Evolutionary conservation across 2,888 invertebrate species (phyloP), one percentile per base, ranked within the genome.

Genomic region (Stomorhina lunata): DNA sequence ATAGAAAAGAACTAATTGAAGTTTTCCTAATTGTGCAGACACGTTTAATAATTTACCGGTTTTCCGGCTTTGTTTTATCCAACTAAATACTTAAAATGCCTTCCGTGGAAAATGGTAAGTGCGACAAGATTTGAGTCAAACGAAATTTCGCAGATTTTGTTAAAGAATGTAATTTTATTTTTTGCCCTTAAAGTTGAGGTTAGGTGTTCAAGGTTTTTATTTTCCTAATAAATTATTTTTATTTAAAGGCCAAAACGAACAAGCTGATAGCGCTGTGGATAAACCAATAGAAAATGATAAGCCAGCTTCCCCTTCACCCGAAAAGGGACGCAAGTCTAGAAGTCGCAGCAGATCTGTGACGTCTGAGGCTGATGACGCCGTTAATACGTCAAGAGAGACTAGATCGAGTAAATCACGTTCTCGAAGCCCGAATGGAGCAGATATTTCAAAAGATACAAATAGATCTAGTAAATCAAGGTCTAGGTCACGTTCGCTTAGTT

Each of bases 401-500:
- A 59, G 73, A 5, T 55, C 66, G 20, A 83, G 63, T 22, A 84
- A 83, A 53, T 84, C 84, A 10, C 73, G 61, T 12, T 84, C 87
- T n/a, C 84, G 81, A 17, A 71, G 63, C 10, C 40, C 72, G 1
- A 17, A 53, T 20, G 43, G 53, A 7, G 71, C 71, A 17, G 78
- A 65, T 25, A 20, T 61, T 10, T 65, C 80, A 1, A 50, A 40
- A 29, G 77, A 77, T 32, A 55, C 45, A 9, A 5, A 43, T n/a
- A 59, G 72, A 4, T 65, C 68, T 2, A 81, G 68, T 17, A 84
- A 83, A 65, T 84, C 84, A 22, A 76, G 72, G 5, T 84, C 87
- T n/a, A 80, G 85, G 72, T 84, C 87, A 15, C 45, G 48, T 27
- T 76, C 76, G 12, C 22, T 5, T 6, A 69, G 61, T 34, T 50